Evolutionary conservation across 2,113 vertebrate species (phyloP), one percentile per base, ranked within the genome.

Genomic region (Cryptomyrus ogoouensis): DNA sequence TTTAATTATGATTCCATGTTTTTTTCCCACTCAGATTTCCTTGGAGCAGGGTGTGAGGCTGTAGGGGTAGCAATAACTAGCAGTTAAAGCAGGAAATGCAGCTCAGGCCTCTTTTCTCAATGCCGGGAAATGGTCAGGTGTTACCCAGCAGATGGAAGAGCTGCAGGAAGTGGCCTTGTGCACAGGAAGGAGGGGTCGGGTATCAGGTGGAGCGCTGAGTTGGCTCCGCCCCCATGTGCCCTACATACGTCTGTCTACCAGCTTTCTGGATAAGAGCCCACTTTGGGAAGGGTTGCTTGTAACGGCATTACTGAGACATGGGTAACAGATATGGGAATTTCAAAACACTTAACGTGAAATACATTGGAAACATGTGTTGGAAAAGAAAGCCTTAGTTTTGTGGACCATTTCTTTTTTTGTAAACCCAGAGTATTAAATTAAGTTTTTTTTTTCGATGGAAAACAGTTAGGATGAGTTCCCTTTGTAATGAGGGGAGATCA

Each of bases 71-170:
- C 90, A 24, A 50, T n/a, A 89, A 89, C 91, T 91, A 92, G 90
- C 92, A 90, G 91, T 85, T 46, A 89, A 92, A 91, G 74, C 90
- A 21, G 92, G 90, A 92, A 93, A 91, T 31, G 90, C 87, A 49
- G 90, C 5, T 86, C 90, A 89, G 8, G 87, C 91, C 83, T 91
- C 42, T 94, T 95, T 95, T 95, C 95, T 94, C 93, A 93, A 91
- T 13, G 92, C 91, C 91, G 91, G 85, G 92, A 95, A 89, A 88
- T 89, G 89, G 47, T 89, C 42, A 58, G 91, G 91, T 91, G 91
- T 96, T 95, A 95, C 93, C 90, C 91, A 95, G 93, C 97, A 97
- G 96, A 97, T 97, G 96, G 96, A 94, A 93, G 89, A 92, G 46
- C 94, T 94, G 94, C 94, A 95, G 95, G 96, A 95, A 96, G 92